Base-by-base conservation (phyloP, 2,888 invertebrate species). In the Brachyptera putata region DNA sequence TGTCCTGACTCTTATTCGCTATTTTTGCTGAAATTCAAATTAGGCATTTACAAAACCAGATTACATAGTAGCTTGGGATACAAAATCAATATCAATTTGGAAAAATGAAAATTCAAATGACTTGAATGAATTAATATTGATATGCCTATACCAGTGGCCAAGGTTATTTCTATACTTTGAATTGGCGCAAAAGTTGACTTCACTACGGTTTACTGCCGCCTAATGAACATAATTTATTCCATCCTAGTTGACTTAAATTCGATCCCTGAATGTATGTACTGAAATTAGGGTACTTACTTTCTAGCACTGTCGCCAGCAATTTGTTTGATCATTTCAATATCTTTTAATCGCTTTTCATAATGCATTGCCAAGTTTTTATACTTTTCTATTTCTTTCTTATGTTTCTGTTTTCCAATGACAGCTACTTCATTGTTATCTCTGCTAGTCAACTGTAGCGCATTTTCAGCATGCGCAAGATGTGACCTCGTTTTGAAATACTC, bases 301-400 rank as follows among this genome's bases (percentile, higher is more conserved):
- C 84, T 81, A 1, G 79, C 73, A 60, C 82, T 82, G 66, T 85
- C 84, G 46, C 82, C 82, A 1, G 84, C 80, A 34, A 84, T 80
- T 65, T 80, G 74, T 67, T 77, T 79, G 61, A 79, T 77, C 67
- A 79, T 77, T 57, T 75, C 77, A 13, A 80, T 74, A 67, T 81
- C 81, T 62, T 77, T 75, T 4, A 82, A 67, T 21, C 79, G 73
- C 64, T 79, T 78, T 57, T 80, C 77, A 50, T 80, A 76, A 63
- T 77, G 75, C 3, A 74, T 70, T 1, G 77, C 76, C 58, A 77
- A 69, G 1, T 75, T 74, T 65, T 77, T 75, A 63, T 74, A 76
- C 24, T 73, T 68, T 55, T 76, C 73, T 14, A 75, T 71, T 64
- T 77, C 74, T 56, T 74, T 72, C 37, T 73, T 70, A 30, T 73